Base-by-base conservation (phyloP, 2,888 invertebrate genomes). In the Scaptomyza reducta region DNA sequence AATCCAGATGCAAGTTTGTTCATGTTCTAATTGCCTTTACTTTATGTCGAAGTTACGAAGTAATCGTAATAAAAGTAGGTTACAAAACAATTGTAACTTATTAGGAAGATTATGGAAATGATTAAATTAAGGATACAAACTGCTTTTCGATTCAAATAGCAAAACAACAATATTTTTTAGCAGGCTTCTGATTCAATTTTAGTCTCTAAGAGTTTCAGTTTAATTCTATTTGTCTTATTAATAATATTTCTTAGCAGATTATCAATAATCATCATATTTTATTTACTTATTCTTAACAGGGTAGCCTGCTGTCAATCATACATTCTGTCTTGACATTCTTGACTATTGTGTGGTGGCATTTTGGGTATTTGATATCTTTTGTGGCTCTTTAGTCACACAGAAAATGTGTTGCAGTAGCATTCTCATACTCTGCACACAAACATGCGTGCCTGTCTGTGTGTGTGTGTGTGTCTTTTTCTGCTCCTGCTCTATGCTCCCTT, bases 301-400 rank as follows among this genome's bases (percentile, higher is more conserved):
- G 73, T 72, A 74, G 45, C 7, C 6, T 0, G 14, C 1, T 3
- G 40, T 46, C 49, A 25, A 1, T 10, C 53, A 49, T n/a, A 22
- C 2, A 14, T 16, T 40, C 1, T 5, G 10, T 16, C 1, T 35
- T 38, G 9, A 41, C 31, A 54, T 65, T 35, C 42, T 46, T 51
- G 10, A 27, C 47, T 42, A n/a, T 59, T 56, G 42, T 57, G 29
- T 60, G 55, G 50, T 47, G 56, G 53, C 64, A 72, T 71, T 80
- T 81, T 54, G 74, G 87, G 84, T 66, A 80, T 84, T 80, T 70
- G 75, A 77, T 80, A 80, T 80, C 75, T 84, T 76, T 81, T 80
- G 78, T 84, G 67, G 58, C 59, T 61, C 64, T 65, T 73, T 70
- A 78, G 73, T 76, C 81, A 71, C 73, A 75, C 60, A 63, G 74